phyloP scores from a whole-genome alignment of 2,113 vertebrate genomes.

The Sapayoa aenigma region DNA sequence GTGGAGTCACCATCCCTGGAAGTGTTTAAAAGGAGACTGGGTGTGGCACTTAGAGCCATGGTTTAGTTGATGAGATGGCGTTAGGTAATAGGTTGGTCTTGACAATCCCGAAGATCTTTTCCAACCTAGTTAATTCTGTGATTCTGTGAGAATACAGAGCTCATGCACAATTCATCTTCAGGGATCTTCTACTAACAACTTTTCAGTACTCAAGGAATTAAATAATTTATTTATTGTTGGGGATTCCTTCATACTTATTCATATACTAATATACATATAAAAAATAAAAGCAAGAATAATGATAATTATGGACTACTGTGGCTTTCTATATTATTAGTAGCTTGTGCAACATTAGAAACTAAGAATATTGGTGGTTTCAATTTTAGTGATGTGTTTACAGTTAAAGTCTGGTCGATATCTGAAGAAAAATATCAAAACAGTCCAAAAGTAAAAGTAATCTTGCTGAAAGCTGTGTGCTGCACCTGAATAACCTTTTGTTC shows the following conservation, averaged over 20 bases:
- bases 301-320: background rate
- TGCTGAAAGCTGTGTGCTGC: background rate
- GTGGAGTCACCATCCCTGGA: no score
- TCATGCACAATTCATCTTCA: background rate
- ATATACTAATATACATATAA: background rate
- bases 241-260: background rate
- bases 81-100: no score
- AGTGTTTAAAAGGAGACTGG: no score
- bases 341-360: background rate
- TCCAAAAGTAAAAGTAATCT: background rate
- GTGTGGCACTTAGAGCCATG: no score
- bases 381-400: background rate
- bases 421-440: slow-evolving; percentile 1
- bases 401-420: background rate
- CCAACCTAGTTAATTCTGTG: no score
- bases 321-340: background rate
- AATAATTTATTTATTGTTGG: background rate
- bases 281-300: background rate
- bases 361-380: background rate
- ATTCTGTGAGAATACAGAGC: background rate
- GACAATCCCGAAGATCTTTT: no score
- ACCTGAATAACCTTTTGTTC: slow-evolving; percentile 15
- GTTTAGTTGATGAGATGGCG: no score
- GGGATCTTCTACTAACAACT: background rate
- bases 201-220: background rate